Evolutionary conservation across 2,888 invertebrate genomes (phyloP), one percentile per base, ranked within the genome.

Genomic region (Drosophila diplacantha): DNA sequence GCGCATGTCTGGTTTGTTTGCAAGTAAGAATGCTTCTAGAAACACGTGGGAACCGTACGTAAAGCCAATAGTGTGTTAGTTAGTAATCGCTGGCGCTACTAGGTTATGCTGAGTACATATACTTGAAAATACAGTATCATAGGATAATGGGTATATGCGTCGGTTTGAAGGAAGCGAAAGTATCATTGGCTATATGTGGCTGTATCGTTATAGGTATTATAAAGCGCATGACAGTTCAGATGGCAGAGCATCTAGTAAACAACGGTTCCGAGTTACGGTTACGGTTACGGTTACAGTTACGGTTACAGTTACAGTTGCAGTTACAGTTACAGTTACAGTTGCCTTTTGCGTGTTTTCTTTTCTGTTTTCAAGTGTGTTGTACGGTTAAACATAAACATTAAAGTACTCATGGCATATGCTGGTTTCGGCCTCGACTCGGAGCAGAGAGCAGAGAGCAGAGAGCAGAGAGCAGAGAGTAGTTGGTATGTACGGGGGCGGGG

Each of bases 61-160:
- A 65, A 75, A 78, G 79, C 81, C 75, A 64, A 59, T 59, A 35
- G 35, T 50, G 51, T 26, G 43, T 43, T 51, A 38, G 44, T 46
- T 37, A 35, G 65, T 53, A 64, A 63, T 63, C 53, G 53, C 34
- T 54, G 37, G 66, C 54, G 47, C 63, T 64, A 64, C 63, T 35
- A 31, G 35, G 32, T 38, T 69, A 41, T 24, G 41, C 5, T 9
- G 24, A 41, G n/a, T 44, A 32, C 46, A 50, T 46, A 34, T 29
- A 37, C 43, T 35, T 20, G 37, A 50, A 34, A 52, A 31, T 44
- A 44, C 22, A n/a, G 46, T 63, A 54, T 31, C 47, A 37, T 32
- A 47, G 22, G 38, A 24, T 20, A 44, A 50, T 55, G 54, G 34
- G 35, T 54, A 18, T 50, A 41, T 41, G 41, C 41, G 24, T 24